Percentiles rank a stretch among this genome's conserved stretches.
Evolutionary conservation across 2,113 vertebrate species (phyloP).

Genomic region (Phalacrocorax carbo): DNA sequence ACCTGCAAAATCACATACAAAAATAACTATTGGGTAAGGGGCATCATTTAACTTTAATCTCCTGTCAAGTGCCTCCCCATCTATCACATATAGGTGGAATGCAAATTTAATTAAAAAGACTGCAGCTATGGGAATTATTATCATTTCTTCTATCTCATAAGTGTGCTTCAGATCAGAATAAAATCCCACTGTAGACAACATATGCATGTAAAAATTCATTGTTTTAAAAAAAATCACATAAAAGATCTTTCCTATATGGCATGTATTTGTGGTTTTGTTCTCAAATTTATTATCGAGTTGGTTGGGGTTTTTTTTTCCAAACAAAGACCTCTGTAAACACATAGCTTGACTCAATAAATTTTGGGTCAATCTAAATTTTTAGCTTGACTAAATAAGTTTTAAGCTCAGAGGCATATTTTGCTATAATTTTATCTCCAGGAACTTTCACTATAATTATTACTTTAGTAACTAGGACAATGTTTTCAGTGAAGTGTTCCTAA

Average conservation of each 20-base stretch:
- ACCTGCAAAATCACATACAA: neutral
- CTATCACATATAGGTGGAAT: conserved; percentile 5
- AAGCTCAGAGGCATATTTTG: conserved; percentile 34
- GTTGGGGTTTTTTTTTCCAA: neutral
- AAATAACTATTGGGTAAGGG: neutral
- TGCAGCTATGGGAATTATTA: conserved; percentile 21
- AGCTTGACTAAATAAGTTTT: conserved; percentile 44
- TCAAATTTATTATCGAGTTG: neutral
- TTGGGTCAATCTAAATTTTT: conserved; percentile 5
- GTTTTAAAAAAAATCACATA: neutral
- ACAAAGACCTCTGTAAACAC: neutral
- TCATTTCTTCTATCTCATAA: neutral
- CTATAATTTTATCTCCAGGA: conserved; percentile 44
- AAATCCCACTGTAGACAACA: neutral
- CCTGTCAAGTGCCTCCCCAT: conserved; percentile 5
- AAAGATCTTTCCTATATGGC: neutral
- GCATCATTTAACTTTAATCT: conserved; percentile 14
- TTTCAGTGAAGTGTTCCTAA: conserved; percentile 36
- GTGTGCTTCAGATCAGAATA: neutral
- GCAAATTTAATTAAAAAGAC: conserved; percentile 52
- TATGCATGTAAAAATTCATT: neutral
- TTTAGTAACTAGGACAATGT: conserved; percentile 28
- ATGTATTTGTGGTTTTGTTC: neutral
- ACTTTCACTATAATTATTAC: conserved; percentile 37
- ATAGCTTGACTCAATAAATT: neutral